These are phyloP conservation scores for Sturmia bella DNA, from an alignment of 2,888 invertebrate genomes.

Conservation along the genomic window DNA sequence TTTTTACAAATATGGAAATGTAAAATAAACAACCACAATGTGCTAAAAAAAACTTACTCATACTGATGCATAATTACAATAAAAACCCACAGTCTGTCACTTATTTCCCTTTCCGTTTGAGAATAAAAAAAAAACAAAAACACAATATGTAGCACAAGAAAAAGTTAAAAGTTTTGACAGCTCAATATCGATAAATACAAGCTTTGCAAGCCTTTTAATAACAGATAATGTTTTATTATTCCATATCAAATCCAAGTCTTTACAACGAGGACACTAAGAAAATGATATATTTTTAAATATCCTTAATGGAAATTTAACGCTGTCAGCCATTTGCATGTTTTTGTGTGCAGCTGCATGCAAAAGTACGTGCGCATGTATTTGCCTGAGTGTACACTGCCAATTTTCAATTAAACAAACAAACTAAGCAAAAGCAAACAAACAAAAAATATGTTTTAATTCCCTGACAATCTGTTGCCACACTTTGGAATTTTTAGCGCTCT, in stretches of 20 bases:
- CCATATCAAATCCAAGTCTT: constrained; percentile 19
- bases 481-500: constrained; percentile 65
- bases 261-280: neutral
- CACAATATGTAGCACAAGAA: constrained; percentile 21
- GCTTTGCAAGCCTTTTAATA: constrained; percentile 6
- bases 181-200: constrained; percentile 24
- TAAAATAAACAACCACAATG: constrained; percentile 36
- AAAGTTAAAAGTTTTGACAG: constrained; percentile 50
- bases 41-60: constrained; percentile 36
- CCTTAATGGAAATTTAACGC: constrained; percentile 38
- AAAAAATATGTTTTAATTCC: constrained; percentile 65
- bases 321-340: constrained; percentile 33
- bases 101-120: constrained; percentile 55
- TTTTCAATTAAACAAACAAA: constrained; percentile 57
- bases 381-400: constrained; percentile 30
- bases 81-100: constrained; percentile 23
- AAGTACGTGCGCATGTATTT: neutral
- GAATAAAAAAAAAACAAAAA: constrained; percentile 22
- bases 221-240: constrained; percentile 20
- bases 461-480: constrained; percentile 68
- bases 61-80: neutral
- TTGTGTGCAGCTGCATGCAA: neutral
- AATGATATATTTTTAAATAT: neutral
- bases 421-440: constrained; percentile 19
- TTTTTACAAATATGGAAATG: constrained; percentile 29